Evolutionary conservation across 1,140 invertebrate genomes (phyloP), one percentile per base, ranked within the genome.

Genomic region (Mamestra configurata): DNA sequence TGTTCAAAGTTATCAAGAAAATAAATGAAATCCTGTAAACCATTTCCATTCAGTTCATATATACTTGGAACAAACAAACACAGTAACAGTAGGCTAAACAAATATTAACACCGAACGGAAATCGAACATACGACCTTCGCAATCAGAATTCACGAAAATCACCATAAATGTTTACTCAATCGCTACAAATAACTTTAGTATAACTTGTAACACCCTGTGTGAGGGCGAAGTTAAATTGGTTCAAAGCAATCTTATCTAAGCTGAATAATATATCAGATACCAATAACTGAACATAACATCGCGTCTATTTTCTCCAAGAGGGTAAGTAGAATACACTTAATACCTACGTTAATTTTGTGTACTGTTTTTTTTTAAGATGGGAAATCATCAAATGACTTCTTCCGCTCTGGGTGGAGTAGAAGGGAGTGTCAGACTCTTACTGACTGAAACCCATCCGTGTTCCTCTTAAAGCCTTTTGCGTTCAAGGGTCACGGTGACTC

Each of bases 161-260:
- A 40, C 18, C 61, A 66, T 66, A 66, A 66, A 66, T 66, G 35
- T 66, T 66, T 40, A 40, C 61, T 20, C 35, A 40, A 35, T 66
- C 13, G 35, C 8, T 40, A 66, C 61, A 40, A 66, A 66, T 66
- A 40, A 40, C 35, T 66, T 37, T 20, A 11, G 59, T 10, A 5
- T 66, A 59, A 59, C 22, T 66, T 66, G 1, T 20, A 66, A 37
- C 61, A 66, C 8, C 20, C 35, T 43, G 61, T 66, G 13, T 66
- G 40, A 11, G 20, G 10, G 18, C 18, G 18, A 66, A 37, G 55
- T 59, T 59, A 66, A 66, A 66, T 66, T 66, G 35, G 35, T 66
- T 66, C n/a, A 66, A 66, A 66, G 35, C 35, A 40, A 40, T 43
- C 35, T 66, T 40, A 64, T 13, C n/a, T 66, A 40, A 66, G 18